These are phyloP conservation scores for Aurelia aurita DNA, from an alignment of 30 jellyfish, hydroid and myxozoan genomes.

Conservation along the genomic window DNA sequence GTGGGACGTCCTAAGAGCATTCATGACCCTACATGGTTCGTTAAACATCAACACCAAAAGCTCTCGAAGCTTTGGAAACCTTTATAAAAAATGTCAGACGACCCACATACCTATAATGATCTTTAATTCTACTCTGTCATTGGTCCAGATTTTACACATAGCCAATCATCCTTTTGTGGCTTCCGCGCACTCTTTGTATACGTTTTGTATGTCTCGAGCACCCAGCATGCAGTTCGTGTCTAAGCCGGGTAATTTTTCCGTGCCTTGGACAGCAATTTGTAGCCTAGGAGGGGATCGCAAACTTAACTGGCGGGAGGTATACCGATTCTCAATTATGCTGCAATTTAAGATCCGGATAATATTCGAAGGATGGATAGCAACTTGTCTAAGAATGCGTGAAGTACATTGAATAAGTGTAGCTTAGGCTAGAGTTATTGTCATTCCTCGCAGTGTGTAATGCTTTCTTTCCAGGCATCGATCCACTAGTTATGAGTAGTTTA, in stretches of 20 bases:
- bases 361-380: too few relatives aligned
- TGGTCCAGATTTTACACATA: conserved; percentile 10
- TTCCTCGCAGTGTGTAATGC: too few relatives aligned
- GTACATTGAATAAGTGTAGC: too few relatives aligned
- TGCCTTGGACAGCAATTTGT: conserved; percentile 11
- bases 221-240: conserved; percentile 82
- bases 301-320: conserved; percentile 49
- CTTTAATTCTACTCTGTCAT: background rate
- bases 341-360: too few relatives aligned
- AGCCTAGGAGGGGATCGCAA: conserved; percentile 34
- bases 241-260: conserved; percentile 71
- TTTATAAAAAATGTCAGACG: too few relatives aligned
- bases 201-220: conserved; percentile 44
- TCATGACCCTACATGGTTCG: too few relatives aligned
- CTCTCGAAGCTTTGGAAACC: background rate
- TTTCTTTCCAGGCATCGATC: too few relatives aligned
- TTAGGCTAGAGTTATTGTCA: too few relatives aligned
- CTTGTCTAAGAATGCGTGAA: too few relatives aligned
- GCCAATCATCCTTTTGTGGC: conserved; percentile 25
- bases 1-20: too few relatives aligned
- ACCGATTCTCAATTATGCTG: background rate
- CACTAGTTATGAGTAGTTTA: too few relatives aligned
- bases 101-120: background rate
- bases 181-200: conserved; percentile 71
- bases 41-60: too few relatives aligned